These are phyloP conservation scores for Pangasianodon gigas DNA, from an alignment of 2,113 vertebrate genomes.

Conservation along the genomic window DNA sequence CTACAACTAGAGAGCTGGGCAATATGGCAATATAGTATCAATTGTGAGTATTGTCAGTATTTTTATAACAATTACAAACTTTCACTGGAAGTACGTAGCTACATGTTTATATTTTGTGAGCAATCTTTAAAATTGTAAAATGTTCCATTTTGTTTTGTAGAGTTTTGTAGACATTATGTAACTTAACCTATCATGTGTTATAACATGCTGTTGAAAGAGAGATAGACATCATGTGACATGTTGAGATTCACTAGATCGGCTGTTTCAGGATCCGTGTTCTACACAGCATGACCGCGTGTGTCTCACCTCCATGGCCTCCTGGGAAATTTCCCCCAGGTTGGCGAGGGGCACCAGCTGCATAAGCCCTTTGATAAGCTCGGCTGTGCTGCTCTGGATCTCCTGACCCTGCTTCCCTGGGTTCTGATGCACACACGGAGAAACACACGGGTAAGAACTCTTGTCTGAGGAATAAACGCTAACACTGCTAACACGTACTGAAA, in stretches of 20 bases:
- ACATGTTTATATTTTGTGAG: no score
- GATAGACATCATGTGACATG: not conserved
- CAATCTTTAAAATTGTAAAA: no score
- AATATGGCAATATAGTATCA: not conserved
- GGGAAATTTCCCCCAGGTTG: constrained; percentile 91
- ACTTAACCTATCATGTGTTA: not conserved
- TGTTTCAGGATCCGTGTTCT: not conserved
- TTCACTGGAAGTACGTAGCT: no score
- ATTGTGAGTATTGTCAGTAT: no score
- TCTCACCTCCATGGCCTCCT: constrained; percentile 97
- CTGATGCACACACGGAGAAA: constrained; percentile 61
- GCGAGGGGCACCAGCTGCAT: constrained; percentile 91
- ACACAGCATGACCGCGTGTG: not conserved
- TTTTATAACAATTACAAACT: no score
- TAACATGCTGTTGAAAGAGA: no score
- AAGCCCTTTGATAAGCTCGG: constrained; percentile 91
- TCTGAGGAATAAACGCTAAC: not conserved
- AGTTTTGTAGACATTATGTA: no score
- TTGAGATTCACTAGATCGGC: constrained; percentile 39
- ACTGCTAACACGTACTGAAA: no score
- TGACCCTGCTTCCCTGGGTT: constrained; percentile 89
- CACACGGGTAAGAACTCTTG: not conserved
- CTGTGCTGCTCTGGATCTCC: constrained; percentile 92
- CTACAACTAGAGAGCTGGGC: not conserved
- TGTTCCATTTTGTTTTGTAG: no score